Base-by-base conservation (phyloP, 2,888 invertebrate genomes). In the Drosophila mimetica region DNA sequence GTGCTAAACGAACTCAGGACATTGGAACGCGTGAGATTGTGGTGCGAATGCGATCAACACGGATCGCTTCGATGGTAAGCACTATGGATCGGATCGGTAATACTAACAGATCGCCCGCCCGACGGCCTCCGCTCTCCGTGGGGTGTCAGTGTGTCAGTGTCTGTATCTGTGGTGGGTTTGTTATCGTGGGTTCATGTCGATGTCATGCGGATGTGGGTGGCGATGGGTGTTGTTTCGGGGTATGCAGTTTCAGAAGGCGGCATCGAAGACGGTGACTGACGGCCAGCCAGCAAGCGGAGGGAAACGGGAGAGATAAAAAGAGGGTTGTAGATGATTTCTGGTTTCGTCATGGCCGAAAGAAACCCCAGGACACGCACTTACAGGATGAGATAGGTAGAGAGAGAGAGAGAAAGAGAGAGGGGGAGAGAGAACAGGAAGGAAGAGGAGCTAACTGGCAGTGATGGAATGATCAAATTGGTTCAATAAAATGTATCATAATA, bases 171-270 rank as follows among this genome's bases (percentile, higher is more conserved):
- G 36, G 71, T 79, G 36, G 37, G 36, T 46, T 46, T 25, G 25
- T 25, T 25, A 25, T 25, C 46, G 30, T 30, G 46, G 46, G 44
- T n/a, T n/a, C n/a, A n/a, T 25, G 6, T 25, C 25, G 25, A 25
- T 25, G 8, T 44, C 44, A 54, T 86, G 61, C 71, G 64, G 64
- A 53, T 66, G 71, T 66, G 71, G 55, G 36, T 71, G 46, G 28
- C 28, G 50, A 30, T 42, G 36, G 50, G 58, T 74, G 54, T 53
- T 37, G 48, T 28, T 28, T 65, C 25, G 34, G 36, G 18, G 18
- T n/a, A n/a, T n/a, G n/a, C n/a, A n/a, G n/a, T 11, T 47, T 88
- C 70, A 86, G 71, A 89, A 87, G 66, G 85, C 85, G 59, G 69
- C 82, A 58, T 82, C 86, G 73, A 83, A 82, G 75, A 80, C 63